Evolutionary conservation across 2,888 invertebrate genomes (phyloP).

Genomic region (Dorcus parallelipipedus): DNA sequence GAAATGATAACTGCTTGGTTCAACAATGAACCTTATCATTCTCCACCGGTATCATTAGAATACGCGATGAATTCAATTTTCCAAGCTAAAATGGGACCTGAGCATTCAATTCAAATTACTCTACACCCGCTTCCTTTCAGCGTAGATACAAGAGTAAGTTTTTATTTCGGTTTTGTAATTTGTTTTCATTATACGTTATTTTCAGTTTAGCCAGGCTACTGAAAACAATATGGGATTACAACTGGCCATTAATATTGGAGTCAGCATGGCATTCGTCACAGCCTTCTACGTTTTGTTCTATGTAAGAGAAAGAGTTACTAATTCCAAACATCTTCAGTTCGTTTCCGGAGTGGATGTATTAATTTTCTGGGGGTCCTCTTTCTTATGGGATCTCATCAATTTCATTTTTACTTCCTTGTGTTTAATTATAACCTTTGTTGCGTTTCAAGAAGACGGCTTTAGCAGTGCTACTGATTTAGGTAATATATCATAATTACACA

Average conservation of each 20-base stretch:
- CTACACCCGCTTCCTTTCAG: slow-evolving; percentile 70
- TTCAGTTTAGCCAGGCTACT: slow-evolving; percentile 37
- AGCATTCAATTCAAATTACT: slow-evolving; percentile 46
- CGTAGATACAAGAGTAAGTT: slow-evolving; percentile 52
- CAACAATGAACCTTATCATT: slow-evolving; percentile 74
- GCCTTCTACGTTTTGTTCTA: slow-evolving; percentile 61
- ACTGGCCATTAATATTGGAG: slow-evolving; percentile 66
- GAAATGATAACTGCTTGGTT: slow-evolving; percentile 58
- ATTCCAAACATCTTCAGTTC: slow-evolving; percentile 68
- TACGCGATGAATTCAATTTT: slow-evolving; percentile 62
- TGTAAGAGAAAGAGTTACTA: slow-evolving; percentile 63
- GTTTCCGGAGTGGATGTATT: slow-evolving; percentile 66
- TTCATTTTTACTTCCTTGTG: slow-evolving; percentile 57
- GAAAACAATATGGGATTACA: slow-evolving; percentile 54
- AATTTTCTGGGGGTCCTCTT: slow-evolving; percentile 67
- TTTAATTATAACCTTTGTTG: slow-evolving; percentile 58
- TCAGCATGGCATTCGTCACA: slow-evolving; percentile 68
- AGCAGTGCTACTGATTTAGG: slow-evolving; percentile 54
- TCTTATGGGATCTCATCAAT: slow-evolving; percentile 65
- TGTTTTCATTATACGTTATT: slow-evolving; percentile 21
- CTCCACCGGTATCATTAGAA: slow-evolving; percentile 63
- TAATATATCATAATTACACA: slow-evolving; percentile 27
- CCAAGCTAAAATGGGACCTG: slow-evolving; percentile 20
- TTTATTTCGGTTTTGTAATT: neutral
- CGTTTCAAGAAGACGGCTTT: slow-evolving; percentile 66